These are phyloP conservation scores for Sphecodes monilicornis DNA, from an alignment of 2,888 invertebrate species.

Conservation along the genomic window DNA sequence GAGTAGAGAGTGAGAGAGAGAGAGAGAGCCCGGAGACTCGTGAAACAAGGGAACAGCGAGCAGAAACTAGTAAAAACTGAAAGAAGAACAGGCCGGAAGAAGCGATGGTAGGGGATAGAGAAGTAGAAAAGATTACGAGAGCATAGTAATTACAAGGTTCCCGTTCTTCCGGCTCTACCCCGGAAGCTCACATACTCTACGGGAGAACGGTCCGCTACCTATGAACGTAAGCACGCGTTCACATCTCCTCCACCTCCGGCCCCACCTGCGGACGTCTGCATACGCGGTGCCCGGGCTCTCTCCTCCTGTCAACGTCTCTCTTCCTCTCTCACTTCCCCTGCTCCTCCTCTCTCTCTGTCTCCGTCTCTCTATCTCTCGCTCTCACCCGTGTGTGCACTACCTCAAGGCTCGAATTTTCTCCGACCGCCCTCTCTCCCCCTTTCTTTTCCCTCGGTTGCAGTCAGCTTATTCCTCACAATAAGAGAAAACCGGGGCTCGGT, in stretches of 20 bases:
- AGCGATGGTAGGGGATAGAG: slow-evolving; percentile 20
- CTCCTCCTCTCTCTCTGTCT: neutral
- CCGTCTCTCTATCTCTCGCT: neutral
- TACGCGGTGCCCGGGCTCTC: slow-evolving; percentile 31
- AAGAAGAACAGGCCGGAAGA: slow-evolving; percentile 54
- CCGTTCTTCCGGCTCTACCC: slow-evolving; percentile 66
- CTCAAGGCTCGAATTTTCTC: slow-evolving; percentile 77
- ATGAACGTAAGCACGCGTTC: slow-evolving; percentile 51
- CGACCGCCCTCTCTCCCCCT: slow-evolving; percentile 50
- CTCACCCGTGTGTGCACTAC: slow-evolving; percentile 55
- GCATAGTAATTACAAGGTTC: slow-evolving; percentile 74
- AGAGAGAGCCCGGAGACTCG: slow-evolving; percentile 22
- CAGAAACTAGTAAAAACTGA: slow-evolving; percentile 48
- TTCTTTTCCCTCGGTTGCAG: slow-evolving; percentile 60
- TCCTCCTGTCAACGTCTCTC: neutral
- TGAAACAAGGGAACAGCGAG: slow-evolving; percentile 33
- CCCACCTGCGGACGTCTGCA: slow-evolving; percentile 44
- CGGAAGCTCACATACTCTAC: slow-evolving; percentile 63
- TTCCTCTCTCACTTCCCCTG: neutral
- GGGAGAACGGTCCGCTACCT: slow-evolving; percentile 41
- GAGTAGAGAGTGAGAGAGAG: neutral
- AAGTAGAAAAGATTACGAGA: slow-evolving; percentile 71
- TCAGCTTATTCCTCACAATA: slow-evolving; percentile 78
- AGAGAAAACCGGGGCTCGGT: slow-evolving; percentile 71
- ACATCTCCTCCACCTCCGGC: slow-evolving; percentile 32